These are phyloP conservation scores for Suricata suricatta DNA, from an alignment of 2,113 vertebrate species.

Conservation along the genomic window DNA sequence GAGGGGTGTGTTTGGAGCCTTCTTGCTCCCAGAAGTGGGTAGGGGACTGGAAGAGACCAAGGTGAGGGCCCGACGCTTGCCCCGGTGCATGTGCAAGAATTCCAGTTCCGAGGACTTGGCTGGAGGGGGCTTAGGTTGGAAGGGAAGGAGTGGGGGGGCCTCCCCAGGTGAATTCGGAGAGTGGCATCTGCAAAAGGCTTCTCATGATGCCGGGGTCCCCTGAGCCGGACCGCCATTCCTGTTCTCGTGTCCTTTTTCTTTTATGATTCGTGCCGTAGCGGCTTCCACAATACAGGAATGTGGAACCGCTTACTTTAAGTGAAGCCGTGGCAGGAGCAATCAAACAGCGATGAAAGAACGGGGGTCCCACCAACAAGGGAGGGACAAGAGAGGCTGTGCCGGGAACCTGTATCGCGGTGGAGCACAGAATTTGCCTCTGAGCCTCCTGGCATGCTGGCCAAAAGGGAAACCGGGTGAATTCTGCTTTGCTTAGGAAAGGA, in stretches of 20 bases:
- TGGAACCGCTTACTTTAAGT: not conserved
- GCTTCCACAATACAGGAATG: not conserved
- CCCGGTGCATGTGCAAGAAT: not conserved
- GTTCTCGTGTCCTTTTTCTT: not conserved
- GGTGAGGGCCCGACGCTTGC: not conserved
- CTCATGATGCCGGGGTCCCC: not conserved
- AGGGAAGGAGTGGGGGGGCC: not conserved
- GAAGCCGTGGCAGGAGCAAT: not conserved
- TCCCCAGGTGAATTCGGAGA: not conserved
- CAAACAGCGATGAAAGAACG: not conserved
- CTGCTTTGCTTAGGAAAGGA: not conserved
- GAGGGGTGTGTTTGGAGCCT: not conserved
- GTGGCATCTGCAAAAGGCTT: not conserved
- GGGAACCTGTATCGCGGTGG: not conserved
- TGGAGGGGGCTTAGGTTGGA: not conserved
- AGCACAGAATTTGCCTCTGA: not conserved
- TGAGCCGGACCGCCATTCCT: accelerated
- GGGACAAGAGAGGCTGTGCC: not conserved
- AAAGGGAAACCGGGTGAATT: not conserved
- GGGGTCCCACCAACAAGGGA: not conserved
- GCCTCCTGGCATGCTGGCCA: not conserved
- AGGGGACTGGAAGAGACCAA: not conserved
- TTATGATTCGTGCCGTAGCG: not conserved
- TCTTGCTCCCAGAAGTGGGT: not conserved
- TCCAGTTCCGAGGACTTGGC: not conserved